These are phyloP conservation scores for Cherax quadricarinatus DNA, from an alignment of 1,140 invertebrate species.

Conservation along the genomic window DNA sequence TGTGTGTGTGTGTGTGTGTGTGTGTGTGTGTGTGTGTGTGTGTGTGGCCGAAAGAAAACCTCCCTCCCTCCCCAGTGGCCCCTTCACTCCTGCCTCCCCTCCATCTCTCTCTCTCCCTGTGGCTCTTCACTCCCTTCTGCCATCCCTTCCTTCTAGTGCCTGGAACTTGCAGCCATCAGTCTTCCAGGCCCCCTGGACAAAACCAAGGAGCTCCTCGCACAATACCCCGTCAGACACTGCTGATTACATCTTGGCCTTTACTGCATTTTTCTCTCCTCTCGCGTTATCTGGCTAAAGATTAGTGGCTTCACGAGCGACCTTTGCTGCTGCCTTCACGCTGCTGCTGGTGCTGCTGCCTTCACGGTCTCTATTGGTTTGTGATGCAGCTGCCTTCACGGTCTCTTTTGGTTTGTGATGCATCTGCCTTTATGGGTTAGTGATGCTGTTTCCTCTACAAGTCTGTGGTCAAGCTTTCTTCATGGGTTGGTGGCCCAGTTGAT, in stretches of 20 bases:
- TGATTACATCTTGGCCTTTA: slow-evolving; percentile 11
- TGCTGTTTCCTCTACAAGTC: too few species aligned
- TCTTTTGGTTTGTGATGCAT: neutral
- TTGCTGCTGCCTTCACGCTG: neutral
- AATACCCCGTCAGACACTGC: neutral
- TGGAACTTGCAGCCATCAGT: slow-evolving; percentile 6
- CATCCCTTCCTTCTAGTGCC: neutral
- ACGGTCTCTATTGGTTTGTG: neutral
- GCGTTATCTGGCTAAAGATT: neutral
- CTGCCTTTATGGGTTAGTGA: too few species aligned
- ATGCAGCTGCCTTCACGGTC: neutral
- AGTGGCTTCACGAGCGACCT: neutral
- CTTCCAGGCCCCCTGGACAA: neutral
- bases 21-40: too few species aligned
- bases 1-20: too few species aligned
- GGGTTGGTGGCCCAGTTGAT: too few species aligned
- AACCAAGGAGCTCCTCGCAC: neutral
- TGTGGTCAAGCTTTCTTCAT: too few species aligned
- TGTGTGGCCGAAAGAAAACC: neutral
- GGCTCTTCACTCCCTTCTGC: neutral
- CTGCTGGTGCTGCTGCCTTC: neutral
- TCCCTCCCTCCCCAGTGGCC: too few species aligned
- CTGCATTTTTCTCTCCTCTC: neutral
- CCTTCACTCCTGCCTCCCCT: neutral
- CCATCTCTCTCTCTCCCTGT: neutral